Evolutionary conservation across 2,797 vertebrate species (phyloP).

Genomic region (Sandelia bainsii): DNA sequence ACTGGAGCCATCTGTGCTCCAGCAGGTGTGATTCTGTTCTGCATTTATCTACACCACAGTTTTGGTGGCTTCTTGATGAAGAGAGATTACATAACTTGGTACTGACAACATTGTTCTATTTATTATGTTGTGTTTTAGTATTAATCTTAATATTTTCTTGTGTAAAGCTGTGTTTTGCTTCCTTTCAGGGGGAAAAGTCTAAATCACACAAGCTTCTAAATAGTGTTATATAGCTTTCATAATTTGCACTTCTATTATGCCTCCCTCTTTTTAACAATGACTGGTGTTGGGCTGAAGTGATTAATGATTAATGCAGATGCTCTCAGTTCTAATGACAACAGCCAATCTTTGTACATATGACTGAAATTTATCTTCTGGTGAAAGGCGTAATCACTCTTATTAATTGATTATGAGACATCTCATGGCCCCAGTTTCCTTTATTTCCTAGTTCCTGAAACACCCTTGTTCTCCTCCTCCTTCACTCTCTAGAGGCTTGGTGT

Average conservation of each 20-base stretch:
- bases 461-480: slow-evolving; percentile 50
- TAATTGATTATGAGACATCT: slow-evolving; percentile 51
- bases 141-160: not conserved
- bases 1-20: not conserved
- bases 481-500: slow-evolving; percentile 65
- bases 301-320: not conserved
- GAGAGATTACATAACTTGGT: no score
- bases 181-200: not conserved
- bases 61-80: not conserved
- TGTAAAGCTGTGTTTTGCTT: not conserved
- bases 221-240: not conserved
- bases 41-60: not conserved
- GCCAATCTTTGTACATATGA: not conserved
- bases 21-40: not conserved
- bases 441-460: slow-evolving; percentile 70
- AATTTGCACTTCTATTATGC: not conserved
- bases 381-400: slow-evolving; percentile 27
- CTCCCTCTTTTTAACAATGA: not conserved
- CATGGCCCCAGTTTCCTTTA: slow-evolving; percentile 39
- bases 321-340: not conserved
- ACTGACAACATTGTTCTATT: not conserved
- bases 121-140: not conserved
- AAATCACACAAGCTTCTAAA: not conserved
- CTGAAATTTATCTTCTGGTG: slow-evolving; percentile 13
- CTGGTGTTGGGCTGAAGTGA: not conserved